phyloP scores from a whole-genome alignment of 2,797 vertebrate species.

The Bucorvus abyssinicus region DNA sequence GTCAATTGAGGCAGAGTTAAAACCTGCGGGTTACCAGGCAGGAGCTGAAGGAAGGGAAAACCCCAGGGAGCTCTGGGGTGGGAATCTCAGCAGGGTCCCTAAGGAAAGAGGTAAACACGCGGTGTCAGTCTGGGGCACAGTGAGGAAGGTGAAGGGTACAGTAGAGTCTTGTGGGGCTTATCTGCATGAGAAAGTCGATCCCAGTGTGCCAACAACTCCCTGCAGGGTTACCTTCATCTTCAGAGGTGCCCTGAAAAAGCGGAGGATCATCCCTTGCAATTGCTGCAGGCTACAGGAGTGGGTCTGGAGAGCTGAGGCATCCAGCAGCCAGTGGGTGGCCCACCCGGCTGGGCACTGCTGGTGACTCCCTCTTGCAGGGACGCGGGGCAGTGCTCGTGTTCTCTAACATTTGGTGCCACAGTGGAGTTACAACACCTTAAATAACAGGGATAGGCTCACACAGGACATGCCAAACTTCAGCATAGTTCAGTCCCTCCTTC shows the following conservation, averaged over 20 bases:
- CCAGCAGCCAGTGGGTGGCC: rapidly evolving
- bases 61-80: not conserved
- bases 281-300: not conserved
- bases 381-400: not conserved
- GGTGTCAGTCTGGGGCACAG: not conserved
- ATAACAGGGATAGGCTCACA: not conserved
- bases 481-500: not conserved
- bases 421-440: not conserved
- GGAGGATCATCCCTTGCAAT: not conserved
- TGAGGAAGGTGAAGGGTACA: not conserved
- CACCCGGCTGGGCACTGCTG: rapidly evolving
- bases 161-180: not conserved
- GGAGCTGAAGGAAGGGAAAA: not conserved
- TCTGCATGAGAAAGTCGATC: not conserved
- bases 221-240: not conserved
- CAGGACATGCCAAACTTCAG: not conserved
- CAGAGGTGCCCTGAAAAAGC: not conserved
- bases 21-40: not conserved
- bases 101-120: rapidly evolving
- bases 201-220: not conserved
- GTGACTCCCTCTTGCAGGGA: not conserved
- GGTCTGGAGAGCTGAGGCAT: rapidly evolving
- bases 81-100: not conserved
- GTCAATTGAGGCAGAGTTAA: not conserved
- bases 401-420: not conserved